Evolutionary conservation across 2,797 vertebrate genomes (phyloP).

Genomic region (Sebastes hubbsi): DNA sequence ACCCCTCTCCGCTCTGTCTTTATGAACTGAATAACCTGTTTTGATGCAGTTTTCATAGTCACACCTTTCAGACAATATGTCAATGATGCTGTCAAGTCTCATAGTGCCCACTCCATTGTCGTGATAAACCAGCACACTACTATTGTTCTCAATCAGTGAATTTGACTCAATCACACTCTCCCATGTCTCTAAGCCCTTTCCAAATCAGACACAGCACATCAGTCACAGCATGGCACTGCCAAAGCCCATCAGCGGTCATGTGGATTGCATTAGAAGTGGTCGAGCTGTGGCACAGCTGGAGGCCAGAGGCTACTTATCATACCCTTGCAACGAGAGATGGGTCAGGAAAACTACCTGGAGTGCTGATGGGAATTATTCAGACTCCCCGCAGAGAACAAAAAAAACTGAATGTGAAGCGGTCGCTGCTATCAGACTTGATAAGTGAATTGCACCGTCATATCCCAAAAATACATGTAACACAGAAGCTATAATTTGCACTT

Average conservation of each 20-base stretch:
- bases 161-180: slow-evolving; percentile 43
- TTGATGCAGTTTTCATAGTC: neutral
- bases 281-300: slow-evolving; percentile 39
- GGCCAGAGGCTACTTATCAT: slow-evolving; percentile 61
- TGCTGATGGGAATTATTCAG: slow-evolving; percentile 19
- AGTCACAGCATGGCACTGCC: slow-evolving; percentile 48
- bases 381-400: slow-evolving; percentile 33
- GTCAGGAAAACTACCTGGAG: slow-evolving; percentile 59
- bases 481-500: slow-evolving; percentile 41
- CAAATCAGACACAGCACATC: slow-evolving; percentile 42
- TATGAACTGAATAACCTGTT: too few relatives aligned
- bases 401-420: neutral
- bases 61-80: neutral
- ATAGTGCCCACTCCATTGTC: neutral
- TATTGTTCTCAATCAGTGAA: slow-evolving; percentile 26
- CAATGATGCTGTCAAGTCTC: neutral
- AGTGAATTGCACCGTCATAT: neutral
- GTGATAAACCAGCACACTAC: neutral
- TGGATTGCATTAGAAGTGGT: slow-evolving; percentile 65
- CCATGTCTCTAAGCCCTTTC: neutral
- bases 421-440: neutral
- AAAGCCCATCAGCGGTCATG: slow-evolving; percentile 43
- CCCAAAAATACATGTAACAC: slow-evolving; percentile 46
- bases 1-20: neutral
- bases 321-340: slow-evolving; percentile 24